phyloP scores from a whole-genome alignment of 2,797 vertebrate genomes.

The Pempheris klunzingeri region DNA sequence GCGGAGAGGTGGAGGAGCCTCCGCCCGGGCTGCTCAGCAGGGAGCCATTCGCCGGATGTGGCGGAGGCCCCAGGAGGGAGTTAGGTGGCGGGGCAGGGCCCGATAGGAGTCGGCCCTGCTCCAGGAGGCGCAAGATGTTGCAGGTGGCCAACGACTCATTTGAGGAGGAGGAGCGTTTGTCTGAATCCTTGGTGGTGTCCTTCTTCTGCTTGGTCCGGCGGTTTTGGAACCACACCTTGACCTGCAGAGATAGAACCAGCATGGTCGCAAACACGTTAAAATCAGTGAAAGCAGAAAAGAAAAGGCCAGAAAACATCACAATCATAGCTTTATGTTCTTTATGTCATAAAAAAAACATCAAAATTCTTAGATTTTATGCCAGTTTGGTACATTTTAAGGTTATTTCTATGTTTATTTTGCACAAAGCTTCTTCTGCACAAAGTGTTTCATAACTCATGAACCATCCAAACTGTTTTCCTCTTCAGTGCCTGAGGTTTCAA shows the following conservation, averaged over 20 bases:
- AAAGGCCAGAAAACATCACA: neutral
- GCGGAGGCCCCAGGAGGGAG: constrained; percentile 82
- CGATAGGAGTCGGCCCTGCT: constrained; percentile 92
- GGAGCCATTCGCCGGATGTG: constrained; percentile 79
- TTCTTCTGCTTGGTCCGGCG: constrained; percentile 98
- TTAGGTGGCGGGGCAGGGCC: constrained; percentile 86
- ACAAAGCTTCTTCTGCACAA: neutral
- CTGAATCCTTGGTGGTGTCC: constrained; percentile 95
- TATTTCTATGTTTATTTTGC: too few species aligned
- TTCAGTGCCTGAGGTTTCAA: neutral
- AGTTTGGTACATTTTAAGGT: too few species aligned
- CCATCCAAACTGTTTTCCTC: neutral
- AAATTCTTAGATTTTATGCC: neutral
- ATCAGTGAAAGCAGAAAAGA: neutral
- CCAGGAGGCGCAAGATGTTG: constrained; percentile 94
- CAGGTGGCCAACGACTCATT: constrained; percentile 95
- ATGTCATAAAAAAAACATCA: neutral
- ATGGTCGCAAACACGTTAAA: too few species aligned
- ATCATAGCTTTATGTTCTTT: neutral
- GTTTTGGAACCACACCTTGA: constrained; percentile 99
- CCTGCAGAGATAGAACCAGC: constrained; percentile 81
- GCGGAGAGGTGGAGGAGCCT: constrained; percentile 75
- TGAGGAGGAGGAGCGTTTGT: constrained; percentile 87
- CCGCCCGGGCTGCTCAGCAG: constrained; percentile 76
- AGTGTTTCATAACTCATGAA: neutral